phyloP scores from a whole-genome alignment of 2,888 invertebrate genomes.

The Ophraella communa region DNA sequence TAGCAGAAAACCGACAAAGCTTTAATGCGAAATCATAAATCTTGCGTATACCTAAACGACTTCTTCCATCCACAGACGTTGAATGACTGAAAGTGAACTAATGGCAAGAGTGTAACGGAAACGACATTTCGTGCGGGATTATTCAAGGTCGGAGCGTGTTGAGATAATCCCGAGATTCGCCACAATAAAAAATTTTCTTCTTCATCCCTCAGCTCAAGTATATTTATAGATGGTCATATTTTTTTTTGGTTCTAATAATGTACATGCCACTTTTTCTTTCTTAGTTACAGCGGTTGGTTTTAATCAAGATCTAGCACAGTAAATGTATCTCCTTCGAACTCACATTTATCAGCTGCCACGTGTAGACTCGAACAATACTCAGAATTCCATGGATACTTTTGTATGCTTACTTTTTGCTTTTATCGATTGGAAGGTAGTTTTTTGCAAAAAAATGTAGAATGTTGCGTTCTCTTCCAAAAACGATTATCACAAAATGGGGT shows the following conservation, averaged over 20 bases:
- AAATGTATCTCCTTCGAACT: conserved; percentile 1
- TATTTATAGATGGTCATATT: too few relatives aligned
- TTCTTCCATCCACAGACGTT: conserved; percentile 9
- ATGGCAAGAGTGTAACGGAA: conserved; percentile 15
- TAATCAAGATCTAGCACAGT: not conserved
- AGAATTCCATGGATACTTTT: too few relatives aligned
- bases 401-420: too few relatives aligned
- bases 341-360: not conserved
- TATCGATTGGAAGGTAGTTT: too few relatives aligned
- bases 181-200: too few relatives aligned
- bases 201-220: too few relatives aligned
- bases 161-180: not conserved
- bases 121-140: conserved; percentile 10
- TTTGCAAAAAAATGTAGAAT: too few relatives aligned
- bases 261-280: too few relatives aligned
- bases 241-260: too few relatives aligned
- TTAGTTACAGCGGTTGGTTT: too few relatives aligned
- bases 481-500: too few relatives aligned
- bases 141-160: conserved; percentile 6
- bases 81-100: conserved; percentile 17
- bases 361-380: not conserved
- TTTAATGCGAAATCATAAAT: conserved; percentile 6
- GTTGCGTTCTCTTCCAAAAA: too few relatives aligned
- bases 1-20: not conserved
- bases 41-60: not conserved